Evolutionary conservation across 2,113 vertebrate genomes (phyloP), one percentile per base, ranked within the genome.

Genomic region (Urocolius indicus): DNA sequence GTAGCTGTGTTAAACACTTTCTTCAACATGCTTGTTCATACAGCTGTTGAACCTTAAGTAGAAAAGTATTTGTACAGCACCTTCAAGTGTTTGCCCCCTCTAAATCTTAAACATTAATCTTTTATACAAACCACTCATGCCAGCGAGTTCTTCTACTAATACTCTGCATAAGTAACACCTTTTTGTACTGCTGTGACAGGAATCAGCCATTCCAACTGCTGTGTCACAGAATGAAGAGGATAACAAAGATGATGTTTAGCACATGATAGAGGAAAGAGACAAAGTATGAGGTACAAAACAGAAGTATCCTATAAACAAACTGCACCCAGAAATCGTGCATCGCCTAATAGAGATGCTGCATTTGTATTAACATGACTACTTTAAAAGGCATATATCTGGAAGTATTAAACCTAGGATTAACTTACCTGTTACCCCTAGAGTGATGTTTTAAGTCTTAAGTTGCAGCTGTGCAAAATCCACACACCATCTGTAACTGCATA

Each of bases 381-480:
- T 65, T 68, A 59, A 90, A 90, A 84, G 61, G 68, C 16, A 83
- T 13, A 10, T n/a, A 73, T 61, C 19, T 77, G 1, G 38, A 51
- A 80, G 23, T 65, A 61, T 32, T 45, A 77, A 55, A 29, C 8
- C 82, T 15, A 57, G 34, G 21, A 68, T 79, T 57, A 91, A 51
- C 24, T 51, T 79, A 81, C 52, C 57, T 84, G 45, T 36, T 72
- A 49, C n/a, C 55, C 49, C 6, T 63, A 38, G 43, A 74, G 3
- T 12, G 9, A 10, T 1, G 3, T 27, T 87, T 87, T 84, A 72
- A 90, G 43, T 27, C 22, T 49, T 62, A 65, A 69, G 48, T 5
- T 93, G 63, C 55, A 92, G 72, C 52, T 86, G 51, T 41, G 81
- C 32, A 71, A 92, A 92, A 73, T 29, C 7, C 84, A 82, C 26